Base-by-base conservation (phyloP, 2,888 invertebrate genomes). In the Acleris literana region DNA sequence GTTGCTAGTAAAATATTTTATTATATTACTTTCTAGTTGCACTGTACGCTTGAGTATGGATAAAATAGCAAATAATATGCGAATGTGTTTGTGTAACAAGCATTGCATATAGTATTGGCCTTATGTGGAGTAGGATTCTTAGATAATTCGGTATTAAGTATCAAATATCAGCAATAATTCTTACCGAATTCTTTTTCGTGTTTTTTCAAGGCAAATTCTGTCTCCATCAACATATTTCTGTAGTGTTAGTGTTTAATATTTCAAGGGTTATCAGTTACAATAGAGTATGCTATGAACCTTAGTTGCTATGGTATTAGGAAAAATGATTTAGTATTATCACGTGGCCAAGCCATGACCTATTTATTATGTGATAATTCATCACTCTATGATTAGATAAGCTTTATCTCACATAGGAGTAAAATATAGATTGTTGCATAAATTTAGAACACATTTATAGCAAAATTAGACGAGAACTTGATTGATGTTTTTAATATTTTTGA, bases 341-440 rank as follows among this genome's bases (percentile, higher is more conserved):
- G 63, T 63, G 67, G 67, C 67, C 46, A 58, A 67, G 63, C 62
- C 67, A 66, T 66, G 66, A 66, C 66, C 52, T 62, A 52, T 62
- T 62, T 63, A 62, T 62, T 63, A 62, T 66, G 61, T 57, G 61
- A 62, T 57, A 62, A 57, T 53, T 11, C 52, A 65, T 65, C 57
- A 57, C 56, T 57, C 49, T 39, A 60, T 25, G 44, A 6, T 60
- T 52, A 66, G 56, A 66, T 66, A 52, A 66, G 61, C 48, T 57
- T 57, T 62, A n/a, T 66, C 62, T 62, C 61, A 57, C 51, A 43
- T 9, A 39, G 39, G 39, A 39, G 39, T 39, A 39, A 13, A 39
- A 39, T 13, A 13, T 39, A 43, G 17, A 46, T n/a, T 17, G 46
- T 46, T 59, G 39, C 59, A 33, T n/a, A n/a, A 51, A 52, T 22